Percentiles rank a stretch among this genome's conserved stretches.
phyloP scores from a whole-genome alignment of 2,797 vertebrate genomes.

The Leuciscus waleckii region DNA sequence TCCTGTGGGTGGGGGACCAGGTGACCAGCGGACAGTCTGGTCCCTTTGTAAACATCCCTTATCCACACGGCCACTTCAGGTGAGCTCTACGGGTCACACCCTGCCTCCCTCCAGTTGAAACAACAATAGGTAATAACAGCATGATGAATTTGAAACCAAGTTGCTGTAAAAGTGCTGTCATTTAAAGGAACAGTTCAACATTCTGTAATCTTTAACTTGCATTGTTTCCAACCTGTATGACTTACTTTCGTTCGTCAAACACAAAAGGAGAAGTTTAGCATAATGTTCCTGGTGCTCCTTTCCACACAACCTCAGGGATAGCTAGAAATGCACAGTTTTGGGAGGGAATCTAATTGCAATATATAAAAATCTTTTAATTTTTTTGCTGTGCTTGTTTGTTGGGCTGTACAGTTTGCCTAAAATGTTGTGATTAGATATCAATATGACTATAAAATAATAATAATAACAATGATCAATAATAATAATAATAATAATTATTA shows the following conservation, averaged over 20 bases:
- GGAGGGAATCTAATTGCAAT: background rate
- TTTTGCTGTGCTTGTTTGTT: background rate
- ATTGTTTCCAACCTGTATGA: background rate
- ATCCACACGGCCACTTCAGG: conserved; percentile 38
- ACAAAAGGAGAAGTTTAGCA: background rate
- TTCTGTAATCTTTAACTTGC: background rate
- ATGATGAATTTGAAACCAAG: background rate
- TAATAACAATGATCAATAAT: no score
- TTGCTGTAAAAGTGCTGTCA: background rate
- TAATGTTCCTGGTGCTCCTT: background rate
- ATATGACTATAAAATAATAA: background rate
- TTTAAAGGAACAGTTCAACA: background rate
- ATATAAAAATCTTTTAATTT: no score
- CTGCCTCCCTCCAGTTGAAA: conserved; percentile 15
- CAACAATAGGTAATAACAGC: conserved; percentile 21
- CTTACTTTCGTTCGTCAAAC: background rate
- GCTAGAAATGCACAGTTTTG: background rate
- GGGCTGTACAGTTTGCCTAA: background rate
- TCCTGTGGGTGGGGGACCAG: conserved; percentile 48
- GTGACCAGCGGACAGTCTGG: conserved; percentile 51
- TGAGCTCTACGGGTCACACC: conserved; percentile 40
- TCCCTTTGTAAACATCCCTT: conserved; percentile 20
- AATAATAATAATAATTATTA: no score
- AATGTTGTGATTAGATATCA: background rate
- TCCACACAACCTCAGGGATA: background rate